Evolutionary conservation across 2,113 vertebrate genomes (phyloP), one percentile per base, ranked within the genome.

Genomic region (Dissostichus mawsoni): DNA sequence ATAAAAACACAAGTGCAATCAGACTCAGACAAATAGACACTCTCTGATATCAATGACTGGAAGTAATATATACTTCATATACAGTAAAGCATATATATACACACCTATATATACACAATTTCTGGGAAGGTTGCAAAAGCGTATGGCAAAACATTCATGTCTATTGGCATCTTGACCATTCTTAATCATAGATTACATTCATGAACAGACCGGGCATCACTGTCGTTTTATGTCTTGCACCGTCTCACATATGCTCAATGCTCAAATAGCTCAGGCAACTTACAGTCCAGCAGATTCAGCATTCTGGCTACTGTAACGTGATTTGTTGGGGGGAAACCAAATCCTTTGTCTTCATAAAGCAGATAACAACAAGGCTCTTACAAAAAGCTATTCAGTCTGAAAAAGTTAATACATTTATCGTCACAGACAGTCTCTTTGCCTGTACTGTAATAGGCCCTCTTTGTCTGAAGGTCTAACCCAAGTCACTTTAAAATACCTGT

Each of bases 381-480:
- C 29, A n/a, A 20, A 52, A 52, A 52, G 11, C 25, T 18, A 20
- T 53, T 69, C 29, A 53, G 29, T 9, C 11, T 20, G 7, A 47
- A 8, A 25, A 48, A 23, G 62, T 64, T 8, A 45, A 64, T 41
- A 64, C 45, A 12, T 13, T 20, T 64, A 17, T 8, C 17, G 29
- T 70, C 91, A 90, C 18, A 58, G 33, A 58, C 23, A 25, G 48
- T 63, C 33, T 53, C 11, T 61, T 18, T 59, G 41, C 44, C 18
- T 69, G 75, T 62, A 57, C 76, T 64, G 69, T 64, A 63, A 76
- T 44, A 82, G 76, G 13, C 48, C 8, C 20, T 82, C 69, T 79
- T 57, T 74, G 78, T 61, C 70, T 57, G 18, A 71, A 61, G 50
- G 41, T 76, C 29, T 64, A 70, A 44, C 12, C 53, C 8, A 44